These are phyloP conservation scores for Euplexia lucipara DNA, from an alignment of 2,888 invertebrate species.

Conservation along the genomic window DNA sequence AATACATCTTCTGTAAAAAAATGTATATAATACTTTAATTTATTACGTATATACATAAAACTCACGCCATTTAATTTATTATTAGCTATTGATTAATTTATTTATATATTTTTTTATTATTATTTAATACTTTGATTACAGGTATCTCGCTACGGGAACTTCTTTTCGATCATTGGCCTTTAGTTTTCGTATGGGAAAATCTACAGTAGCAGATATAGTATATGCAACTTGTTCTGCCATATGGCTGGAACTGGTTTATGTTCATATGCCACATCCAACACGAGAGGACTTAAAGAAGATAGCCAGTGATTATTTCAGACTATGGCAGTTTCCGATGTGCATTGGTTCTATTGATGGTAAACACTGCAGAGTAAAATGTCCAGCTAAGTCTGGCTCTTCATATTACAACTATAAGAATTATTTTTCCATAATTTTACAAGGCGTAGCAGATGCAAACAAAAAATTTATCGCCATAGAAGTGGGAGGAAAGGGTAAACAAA, in stretches of 20 bases:
- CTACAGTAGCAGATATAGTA: conserved; percentile 2
- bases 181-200: conserved; percentile 5
- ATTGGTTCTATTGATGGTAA: conserved; percentile 1
- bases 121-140: background rate
- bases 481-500: conserved; percentile 1
- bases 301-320: background rate
- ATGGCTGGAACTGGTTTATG: background rate
- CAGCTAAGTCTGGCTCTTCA: background rate
- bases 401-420: background rate
- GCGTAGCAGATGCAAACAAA: too few species aligned
- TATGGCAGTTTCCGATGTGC: background rate
- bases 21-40: conserved; percentile 1
- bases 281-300: background rate
- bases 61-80: background rate
- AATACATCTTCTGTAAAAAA: background rate
- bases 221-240: background rate
- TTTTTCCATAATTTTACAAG: too few species aligned
- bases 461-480: background rate
- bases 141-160: background rate
- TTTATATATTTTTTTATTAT: background rate
- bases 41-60: background rate
- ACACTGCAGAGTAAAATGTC: background rate
- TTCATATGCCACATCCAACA: conserved; percentile 8
- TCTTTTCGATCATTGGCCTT: background rate
- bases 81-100: too few species aligned